Conservation (phyloP, 2,797 vertebrate species). For the Anisognathus igniventris region DNA sequence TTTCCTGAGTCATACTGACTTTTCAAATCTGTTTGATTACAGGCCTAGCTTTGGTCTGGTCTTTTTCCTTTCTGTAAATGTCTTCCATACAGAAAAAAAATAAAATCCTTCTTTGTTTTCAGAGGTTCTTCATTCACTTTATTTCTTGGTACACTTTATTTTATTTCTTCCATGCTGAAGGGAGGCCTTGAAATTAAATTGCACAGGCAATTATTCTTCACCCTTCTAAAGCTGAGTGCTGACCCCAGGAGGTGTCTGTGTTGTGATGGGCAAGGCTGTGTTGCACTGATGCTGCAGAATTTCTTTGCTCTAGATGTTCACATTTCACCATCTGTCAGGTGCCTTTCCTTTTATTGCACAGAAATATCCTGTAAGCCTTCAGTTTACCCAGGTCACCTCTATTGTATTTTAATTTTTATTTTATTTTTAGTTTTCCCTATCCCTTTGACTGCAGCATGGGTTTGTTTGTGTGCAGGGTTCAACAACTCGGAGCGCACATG, state of each 20-base stretch:
- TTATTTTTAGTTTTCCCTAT: background rate
- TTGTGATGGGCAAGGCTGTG: background rate
- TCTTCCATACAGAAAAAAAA: background rate
- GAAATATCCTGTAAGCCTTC: background rate
- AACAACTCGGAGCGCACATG: conserved; percentile 90
- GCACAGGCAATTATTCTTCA: background rate
- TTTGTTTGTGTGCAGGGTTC: conserved; percentile 78
- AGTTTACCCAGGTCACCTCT: background rate
- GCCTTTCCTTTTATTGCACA: background rate
- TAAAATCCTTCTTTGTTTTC: background rate
- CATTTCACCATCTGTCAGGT: fast-evolving
- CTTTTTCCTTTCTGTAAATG: background rate
- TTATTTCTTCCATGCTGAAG: background rate
- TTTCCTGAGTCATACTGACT: background rate
- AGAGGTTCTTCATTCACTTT: background rate
- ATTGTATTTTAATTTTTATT: fast-evolving
- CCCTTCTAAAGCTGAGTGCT: background rate
- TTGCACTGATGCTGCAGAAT: background rate
- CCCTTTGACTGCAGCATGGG: background rate
- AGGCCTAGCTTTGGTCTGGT: background rate
- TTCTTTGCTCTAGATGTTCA: background rate
- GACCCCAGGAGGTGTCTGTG: background rate
- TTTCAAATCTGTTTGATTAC: background rate
- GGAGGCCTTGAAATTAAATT: background rate
- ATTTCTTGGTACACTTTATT: background rate